Conservation (phyloP, 2,888 invertebrate species). For the Smittia sp. region DNA sequence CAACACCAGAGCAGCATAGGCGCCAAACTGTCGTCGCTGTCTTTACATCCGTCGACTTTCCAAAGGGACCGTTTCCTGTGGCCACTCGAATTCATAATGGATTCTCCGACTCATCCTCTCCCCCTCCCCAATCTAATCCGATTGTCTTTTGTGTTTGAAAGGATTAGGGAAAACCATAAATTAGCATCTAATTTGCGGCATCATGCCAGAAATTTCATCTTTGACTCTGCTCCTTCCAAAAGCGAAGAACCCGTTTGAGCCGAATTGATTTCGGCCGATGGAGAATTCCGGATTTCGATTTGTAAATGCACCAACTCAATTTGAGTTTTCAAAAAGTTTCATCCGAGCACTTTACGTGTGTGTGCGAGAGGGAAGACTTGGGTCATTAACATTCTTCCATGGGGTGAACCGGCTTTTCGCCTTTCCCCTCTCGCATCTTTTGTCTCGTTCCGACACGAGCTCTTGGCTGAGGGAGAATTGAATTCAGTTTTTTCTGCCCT, state of each 20-base stretch:
- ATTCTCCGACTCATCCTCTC: neutral
- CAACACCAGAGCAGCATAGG: neutral
- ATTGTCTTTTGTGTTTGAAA: constrained; percentile 10
- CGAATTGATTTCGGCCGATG: neutral
- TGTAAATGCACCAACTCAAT: neutral
- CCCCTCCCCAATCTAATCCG: neutral
- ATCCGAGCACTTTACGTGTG: neutral
- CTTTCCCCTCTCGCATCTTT: constrained; percentile 2
- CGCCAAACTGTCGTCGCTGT: constrained; percentile 32
- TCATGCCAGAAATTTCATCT: constrained; percentile 18
- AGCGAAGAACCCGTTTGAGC: neutral
- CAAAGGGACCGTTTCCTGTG: neutral
- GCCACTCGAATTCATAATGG: neutral
- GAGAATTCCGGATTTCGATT: neutral
- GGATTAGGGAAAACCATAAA: constrained; percentile 32
- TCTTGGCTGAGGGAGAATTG: neutral
- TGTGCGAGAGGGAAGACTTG: neutral
- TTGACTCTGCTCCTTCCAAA: neutral
- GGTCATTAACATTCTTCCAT: neutral
- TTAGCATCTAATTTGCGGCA: constrained; percentile 35
- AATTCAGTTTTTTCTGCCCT: neutral
- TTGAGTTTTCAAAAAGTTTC: neutral
- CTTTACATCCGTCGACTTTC: neutral
- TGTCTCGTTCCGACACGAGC: neutral
- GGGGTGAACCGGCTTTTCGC: constrained; percentile 15